Conservation (phyloP, 2,888 invertebrate genomes). For the Helleia helle region DNA sequence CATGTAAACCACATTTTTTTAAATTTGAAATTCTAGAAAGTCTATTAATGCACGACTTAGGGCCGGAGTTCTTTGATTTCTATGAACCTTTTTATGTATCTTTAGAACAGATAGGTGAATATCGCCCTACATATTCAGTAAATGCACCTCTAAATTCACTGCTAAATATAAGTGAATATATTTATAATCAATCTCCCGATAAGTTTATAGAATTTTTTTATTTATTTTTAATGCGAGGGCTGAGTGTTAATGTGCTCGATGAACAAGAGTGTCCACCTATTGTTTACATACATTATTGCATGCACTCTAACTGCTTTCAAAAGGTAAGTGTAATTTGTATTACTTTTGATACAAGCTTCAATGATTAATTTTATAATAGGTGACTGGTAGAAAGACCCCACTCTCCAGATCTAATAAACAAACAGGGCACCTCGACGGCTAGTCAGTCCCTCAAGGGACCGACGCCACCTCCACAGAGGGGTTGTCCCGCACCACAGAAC, state of each 20-base stretch:
- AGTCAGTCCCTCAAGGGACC: no score
- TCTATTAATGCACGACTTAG: conserved; percentile 48
- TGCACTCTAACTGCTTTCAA: conserved; percentile 41
- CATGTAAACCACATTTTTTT: conserved; percentile 60
- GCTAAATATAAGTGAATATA: conserved; percentile 56
- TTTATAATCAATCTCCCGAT: conserved; percentile 43
- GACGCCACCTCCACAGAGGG: no score
- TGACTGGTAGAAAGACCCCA: no score
- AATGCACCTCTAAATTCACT: conserved; percentile 55
- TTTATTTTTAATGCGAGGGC: conserved; percentile 52
- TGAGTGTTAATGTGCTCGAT: conserved; percentile 47
- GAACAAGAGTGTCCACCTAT: conserved; percentile 58
- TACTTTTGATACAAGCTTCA: not conserved
- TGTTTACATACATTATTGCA: conserved; percentile 51
- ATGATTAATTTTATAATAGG: no score
- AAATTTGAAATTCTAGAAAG: conserved; percentile 51
- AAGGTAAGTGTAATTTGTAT: conserved; percentile 41
- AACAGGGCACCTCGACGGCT: no score
- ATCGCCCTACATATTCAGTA: conserved; percentile 35
- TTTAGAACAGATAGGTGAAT: conserved; percentile 37
- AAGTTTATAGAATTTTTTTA: conserved; percentile 52
- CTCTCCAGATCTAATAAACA: no score
- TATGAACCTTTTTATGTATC: conserved; percentile 38
- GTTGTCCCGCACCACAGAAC: no score
- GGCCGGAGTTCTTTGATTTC: conserved; percentile 53